Evolutionary conservation across 1,140 invertebrate species (phyloP).

Genomic region (Drosophila lacertosa): DNA sequence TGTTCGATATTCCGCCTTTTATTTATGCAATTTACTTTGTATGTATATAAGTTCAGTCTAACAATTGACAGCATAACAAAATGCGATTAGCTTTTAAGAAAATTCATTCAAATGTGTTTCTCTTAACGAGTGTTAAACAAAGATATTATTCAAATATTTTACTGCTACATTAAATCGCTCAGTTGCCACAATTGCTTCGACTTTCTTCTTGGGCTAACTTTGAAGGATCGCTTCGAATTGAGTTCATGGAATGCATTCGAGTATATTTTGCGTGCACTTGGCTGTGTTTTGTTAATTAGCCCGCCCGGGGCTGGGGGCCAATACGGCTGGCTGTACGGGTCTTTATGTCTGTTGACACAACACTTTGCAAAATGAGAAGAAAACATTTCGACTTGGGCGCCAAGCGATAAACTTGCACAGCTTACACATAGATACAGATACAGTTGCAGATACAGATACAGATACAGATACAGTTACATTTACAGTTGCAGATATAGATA

Average conservation of each 20-base stretch:
- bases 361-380: slow-evolving; percentile 75
- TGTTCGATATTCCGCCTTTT: too few species aligned
- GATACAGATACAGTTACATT: neutral
- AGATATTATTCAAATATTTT: too few species aligned
- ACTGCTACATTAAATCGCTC: too few species aligned
- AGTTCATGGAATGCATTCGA: slow-evolving; percentile 1
- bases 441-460: slow-evolving; percentile 23
- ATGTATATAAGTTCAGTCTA: neutral
- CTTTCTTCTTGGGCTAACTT: too few species aligned
- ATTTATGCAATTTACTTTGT: neutral
- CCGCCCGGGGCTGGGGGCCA: slow-evolving; percentile 3
- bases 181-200: too few species aligned
- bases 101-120: too few species aligned
- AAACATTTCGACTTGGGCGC: slow-evolving; percentile 56
- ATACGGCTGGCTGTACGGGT: too few species aligned
- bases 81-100: too few species aligned
- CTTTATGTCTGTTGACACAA: slow-evolving; percentile 69
- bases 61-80: too few species aligned
- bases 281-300: slow-evolving; percentile 11
- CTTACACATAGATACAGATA: slow-evolving; percentile 10
- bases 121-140: too few species aligned
- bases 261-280: neutral
- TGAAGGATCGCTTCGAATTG: too few species aligned
- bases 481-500: neutral
- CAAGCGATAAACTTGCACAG: slow-evolving; percentile 40